These are phyloP conservation scores for Isoperla grammatica DNA, from an alignment of 2,888 invertebrate species.

Conservation along the genomic window DNA sequence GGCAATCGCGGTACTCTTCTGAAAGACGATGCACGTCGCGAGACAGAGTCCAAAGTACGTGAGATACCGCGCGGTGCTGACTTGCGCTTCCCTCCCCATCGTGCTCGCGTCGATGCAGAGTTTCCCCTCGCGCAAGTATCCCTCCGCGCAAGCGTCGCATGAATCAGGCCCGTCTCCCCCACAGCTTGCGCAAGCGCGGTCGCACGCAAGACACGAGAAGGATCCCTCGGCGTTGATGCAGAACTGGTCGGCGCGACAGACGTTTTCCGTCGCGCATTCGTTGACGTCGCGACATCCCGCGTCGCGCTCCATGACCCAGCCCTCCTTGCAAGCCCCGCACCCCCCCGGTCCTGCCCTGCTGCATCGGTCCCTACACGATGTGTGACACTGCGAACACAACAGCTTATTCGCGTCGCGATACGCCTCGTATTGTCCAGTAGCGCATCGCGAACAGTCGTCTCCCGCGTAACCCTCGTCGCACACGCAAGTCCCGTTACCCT, in stretches of 20 bases:
- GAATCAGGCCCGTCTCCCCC: conserved; percentile 87
- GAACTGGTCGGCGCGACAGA: conserved; percentile 62
- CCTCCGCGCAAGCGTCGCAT: conserved; percentile 75
- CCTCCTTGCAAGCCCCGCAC: conserved; percentile 60
- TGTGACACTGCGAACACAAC: conserved; percentile 72
- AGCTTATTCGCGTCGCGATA: conserved; percentile 69
- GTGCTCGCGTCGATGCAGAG: conserved; percentile 64
- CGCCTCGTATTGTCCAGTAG: conserved; percentile 63
- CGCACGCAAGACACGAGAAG: conserved; percentile 79
- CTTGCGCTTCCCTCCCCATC: conserved; percentile 37
- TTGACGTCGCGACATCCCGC: conserved; percentile 79
- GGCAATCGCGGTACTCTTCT: conserved; percentile 70
- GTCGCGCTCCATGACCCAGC: conserved; percentile 67
- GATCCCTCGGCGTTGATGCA: conserved; percentile 88
- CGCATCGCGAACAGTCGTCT: conserved; percentile 71
- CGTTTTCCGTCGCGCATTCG: conserved; percentile 63
- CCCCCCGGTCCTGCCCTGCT: conserved; percentile 64
- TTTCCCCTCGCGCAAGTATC: conserved; percentile 64
- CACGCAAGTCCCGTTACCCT: conserved; percentile 85
- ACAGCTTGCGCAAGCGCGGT: conserved; percentile 77
- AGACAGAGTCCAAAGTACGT: conserved; percentile 80
- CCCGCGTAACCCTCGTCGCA: conserved; percentile 82
- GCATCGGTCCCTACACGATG: conserved; percentile 71
- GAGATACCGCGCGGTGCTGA: conserved; percentile 64
- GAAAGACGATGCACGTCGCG: conserved; percentile 80